Evolutionary conservation across 2,113 vertebrate genomes (phyloP).

Genomic region (Dasyurus viverrinus): DNA sequence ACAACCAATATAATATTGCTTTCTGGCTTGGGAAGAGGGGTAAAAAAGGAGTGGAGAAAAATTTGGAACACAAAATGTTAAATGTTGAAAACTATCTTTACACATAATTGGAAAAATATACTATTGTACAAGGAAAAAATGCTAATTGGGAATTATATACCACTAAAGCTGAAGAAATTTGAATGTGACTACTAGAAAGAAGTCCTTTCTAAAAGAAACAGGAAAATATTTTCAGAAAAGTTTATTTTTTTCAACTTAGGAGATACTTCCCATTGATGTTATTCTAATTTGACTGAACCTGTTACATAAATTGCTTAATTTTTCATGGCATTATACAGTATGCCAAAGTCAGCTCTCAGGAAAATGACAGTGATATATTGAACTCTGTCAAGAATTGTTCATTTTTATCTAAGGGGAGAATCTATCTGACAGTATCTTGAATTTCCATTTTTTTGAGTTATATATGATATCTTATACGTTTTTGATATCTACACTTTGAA

Average conservation of each 20-base stretch:
- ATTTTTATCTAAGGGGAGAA: background rate
- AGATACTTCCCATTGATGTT: conserved; percentile 8
- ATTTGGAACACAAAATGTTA: too few species aligned
- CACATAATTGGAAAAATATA: too few species aligned
- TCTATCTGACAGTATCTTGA: conserved; percentile 29
- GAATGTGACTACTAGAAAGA: background rate
- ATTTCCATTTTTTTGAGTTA: conserved; percentile 13
- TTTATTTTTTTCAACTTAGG: background rate
- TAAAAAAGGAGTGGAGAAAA: too few species aligned
- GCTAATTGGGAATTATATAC: background rate
- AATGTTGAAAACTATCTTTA: too few species aligned
- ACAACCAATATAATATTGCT: too few species aligned
- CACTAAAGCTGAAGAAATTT: background rate
- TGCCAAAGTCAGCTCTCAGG: background rate
- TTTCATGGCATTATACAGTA: conserved; percentile 12
- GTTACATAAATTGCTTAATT: conserved; percentile 17
- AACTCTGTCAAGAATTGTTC: conserved; percentile 21
- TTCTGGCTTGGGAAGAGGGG: too few species aligned
- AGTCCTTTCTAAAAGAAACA: background rate
- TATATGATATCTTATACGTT: background rate
- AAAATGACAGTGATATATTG: conserved; percentile 34
- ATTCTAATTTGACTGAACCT: conserved; percentile 14
- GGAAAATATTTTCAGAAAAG: background rate
- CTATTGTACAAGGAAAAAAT: background rate
- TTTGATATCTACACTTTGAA: background rate